A percentile compares a stretch with the other conserved stretches of the same genome.
These are phyloP conservation scores for Pyrocephalus nanus DNA, from an alignment of 2,797 vertebrate species.

Conservation along the genomic window DNA sequence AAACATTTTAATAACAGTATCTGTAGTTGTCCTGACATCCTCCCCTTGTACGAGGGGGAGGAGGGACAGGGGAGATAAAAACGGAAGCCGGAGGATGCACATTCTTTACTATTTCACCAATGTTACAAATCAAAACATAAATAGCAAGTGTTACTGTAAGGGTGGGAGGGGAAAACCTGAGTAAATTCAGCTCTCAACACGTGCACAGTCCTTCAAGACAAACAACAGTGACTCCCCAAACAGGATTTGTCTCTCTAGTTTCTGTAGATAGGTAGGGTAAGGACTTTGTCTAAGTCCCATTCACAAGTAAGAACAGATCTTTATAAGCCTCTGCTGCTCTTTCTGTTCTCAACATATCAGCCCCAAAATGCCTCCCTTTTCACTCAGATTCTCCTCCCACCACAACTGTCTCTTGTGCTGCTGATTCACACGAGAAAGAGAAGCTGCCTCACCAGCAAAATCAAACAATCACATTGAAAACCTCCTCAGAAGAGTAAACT, in stretches of 20 bases:
- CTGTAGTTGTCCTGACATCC: neutral
- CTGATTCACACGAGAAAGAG: neutral
- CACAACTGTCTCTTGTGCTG: neutral
- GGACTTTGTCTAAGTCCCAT: neutral
- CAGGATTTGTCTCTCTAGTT: neutral
- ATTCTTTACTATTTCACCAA: neutral
- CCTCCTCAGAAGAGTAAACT: neutral
- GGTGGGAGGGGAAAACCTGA: slow-evolving; percentile 48
- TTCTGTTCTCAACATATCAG: neutral
- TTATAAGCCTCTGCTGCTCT: neutral
- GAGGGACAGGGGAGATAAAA: neutral
- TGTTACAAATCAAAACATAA: slow-evolving; percentile 32
- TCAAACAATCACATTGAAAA: neutral
- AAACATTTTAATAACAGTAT: neutral
- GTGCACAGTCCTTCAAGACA: neutral
- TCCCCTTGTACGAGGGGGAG: neutral
- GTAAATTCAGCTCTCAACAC: slow-evolving; percentile 16
- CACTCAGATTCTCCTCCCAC: neutral
- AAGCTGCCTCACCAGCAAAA: neutral
- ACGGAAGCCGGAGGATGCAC: neutral
- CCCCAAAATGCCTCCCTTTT: neutral
- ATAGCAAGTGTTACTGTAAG: slow-evolving; percentile 25
- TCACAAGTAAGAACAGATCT: neutral
- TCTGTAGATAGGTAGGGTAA: neutral
- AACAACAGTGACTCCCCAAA: neutral